Evolutionary conservation across 1,140 invertebrate species (phyloP), one percentile per base, ranked within the genome.

Genomic region (Carcinoscorpius rotundicauda): DNA sequence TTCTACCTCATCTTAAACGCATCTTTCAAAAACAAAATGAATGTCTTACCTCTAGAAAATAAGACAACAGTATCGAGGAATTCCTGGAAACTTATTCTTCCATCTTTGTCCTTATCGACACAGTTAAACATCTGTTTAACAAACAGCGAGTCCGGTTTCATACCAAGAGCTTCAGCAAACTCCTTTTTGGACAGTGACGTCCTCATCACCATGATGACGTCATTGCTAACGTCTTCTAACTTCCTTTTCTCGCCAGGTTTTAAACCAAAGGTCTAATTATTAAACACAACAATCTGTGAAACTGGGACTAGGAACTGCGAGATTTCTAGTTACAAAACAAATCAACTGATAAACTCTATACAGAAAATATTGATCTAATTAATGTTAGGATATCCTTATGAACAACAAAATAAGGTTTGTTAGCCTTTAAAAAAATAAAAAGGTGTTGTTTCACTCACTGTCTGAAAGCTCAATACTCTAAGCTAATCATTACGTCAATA

Each of bases 101-200:
- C 93, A 76, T 97, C 93, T 58, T 91, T 83, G 75, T 97, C 93
- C 72, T 96, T 96, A 76, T 98, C 94, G 0, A 98, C 93, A 70
- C 97, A 93, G 71, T 95, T 94, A 75, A 99, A 99, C 95, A 99
- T 98, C 79, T 97, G 93, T 70, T 94, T 88, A 0, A 99, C 95
- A 78, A 99, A 99, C 9, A 98, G 87, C 49, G 93, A 94, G 74
- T 96, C 90, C 0, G 88, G 79, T 77, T 91, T 92, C 92, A 99
- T 97, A 29, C 95, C 96, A 4, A 99, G 79, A 0, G 97, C 96
- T 66, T 88, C 91, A 0, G 97, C 97, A 78, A 99, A 98, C 78
- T 99, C 97, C 53, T 87, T 85, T 78, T 95, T 93, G 0, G 92
- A 94, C 58, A 97, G 77, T 3, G 91, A 93, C 0, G 93, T 96